These are phyloP conservation scores for Drosophila pseudotalamancana DNA, from an alignment of 2,888 invertebrate genomes.

Conservation along the genomic window DNA sequence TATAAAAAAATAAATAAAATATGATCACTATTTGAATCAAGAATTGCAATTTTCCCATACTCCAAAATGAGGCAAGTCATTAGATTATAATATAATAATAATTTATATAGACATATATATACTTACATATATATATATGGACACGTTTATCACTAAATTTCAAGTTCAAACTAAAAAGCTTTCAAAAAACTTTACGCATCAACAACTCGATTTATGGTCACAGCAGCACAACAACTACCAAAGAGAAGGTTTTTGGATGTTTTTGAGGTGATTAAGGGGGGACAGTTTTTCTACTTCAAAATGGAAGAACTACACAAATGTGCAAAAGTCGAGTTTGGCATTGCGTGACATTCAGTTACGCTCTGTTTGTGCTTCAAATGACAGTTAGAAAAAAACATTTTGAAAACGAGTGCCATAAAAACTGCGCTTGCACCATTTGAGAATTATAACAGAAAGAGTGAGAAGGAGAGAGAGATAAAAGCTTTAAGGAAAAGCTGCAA, in stretches of 20 bases:
- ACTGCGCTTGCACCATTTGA: conserved; percentile 26
- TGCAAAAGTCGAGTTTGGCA: conserved; percentile 42
- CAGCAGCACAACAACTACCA: conserved; percentile 32
- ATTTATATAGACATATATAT: too few species aligned
- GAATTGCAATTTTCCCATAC: conserved; percentile 43
- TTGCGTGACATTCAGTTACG: conserved; percentile 69
- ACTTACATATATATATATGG: neutral
- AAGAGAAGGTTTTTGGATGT: neutral
- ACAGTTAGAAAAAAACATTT: conserved; percentile 46
- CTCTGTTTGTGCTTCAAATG: conserved; percentile 65
- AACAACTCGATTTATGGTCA: conserved; percentile 61
- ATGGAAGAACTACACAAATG: conserved; percentile 20
- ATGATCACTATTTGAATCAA: too few species aligned
- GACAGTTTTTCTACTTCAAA: too few species aligned
- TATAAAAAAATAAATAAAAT: too few species aligned
- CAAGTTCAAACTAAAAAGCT: conserved; percentile 67
- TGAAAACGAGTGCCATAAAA: conserved; percentile 29
- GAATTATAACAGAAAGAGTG: neutral
- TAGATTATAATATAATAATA: too few species aligned
- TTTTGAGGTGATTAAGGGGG: neutral
- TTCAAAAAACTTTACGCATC: conserved; percentile 67
- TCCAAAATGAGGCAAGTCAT: conserved; percentile 19
- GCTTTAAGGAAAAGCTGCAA: too few species aligned
- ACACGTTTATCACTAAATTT: conserved; percentile 34
- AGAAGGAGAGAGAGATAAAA: too few species aligned